Evolutionary conservation across 2,113 vertebrate genomes (phyloP), one percentile per base, ranked within the genome.

Genomic region (Heliornis fulica): DNA sequence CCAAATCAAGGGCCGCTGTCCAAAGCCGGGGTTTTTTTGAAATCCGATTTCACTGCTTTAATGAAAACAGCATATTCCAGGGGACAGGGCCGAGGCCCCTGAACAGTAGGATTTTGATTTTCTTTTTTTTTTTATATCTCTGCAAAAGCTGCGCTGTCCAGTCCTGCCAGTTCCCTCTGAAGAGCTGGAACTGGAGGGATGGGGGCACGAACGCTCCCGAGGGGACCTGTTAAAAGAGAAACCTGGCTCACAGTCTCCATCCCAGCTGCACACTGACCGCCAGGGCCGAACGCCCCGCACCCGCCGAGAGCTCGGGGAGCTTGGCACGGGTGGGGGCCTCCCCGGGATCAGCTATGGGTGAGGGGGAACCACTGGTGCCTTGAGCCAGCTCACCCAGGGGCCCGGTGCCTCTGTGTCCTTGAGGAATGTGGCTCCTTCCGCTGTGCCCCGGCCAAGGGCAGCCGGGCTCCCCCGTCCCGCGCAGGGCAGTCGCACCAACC

Each of bases 1-100:
- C 95, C 93, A 92, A 95, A 81, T 93, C 89, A 65, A 94, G 94
- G 95, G 87, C 93, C 31, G 2, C 87, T 78, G 5, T 93, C 95
- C 95, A 96, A 90, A 91, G 84, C 80, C 82, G 90, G 90, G 61
- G 2, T 64, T 94, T 89, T 89, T 94, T 94, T 95, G 93, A 96
- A 96, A 95, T 68, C 80, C 0, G 10, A 94, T 87, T 94, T 94
- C 88, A 84, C 83, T 83, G 94, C 69, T 92, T 89, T 94, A 95
- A 94, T 81, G 80, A 83, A 84, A 94, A 78, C 87, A 95, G 94
- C 83, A 68, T 32, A 90, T 87, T 95, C 63, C 66, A 92, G 87
- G 36, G 94, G 86, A 86, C 46, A 63, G 74, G 77, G 68, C 56
- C 50, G 83, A 93, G 76, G 63, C 36, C 80, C 81, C 94, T 15